Conservation (phyloP, 1,140 invertebrate species). For the Chymomyza costata region DNA sequence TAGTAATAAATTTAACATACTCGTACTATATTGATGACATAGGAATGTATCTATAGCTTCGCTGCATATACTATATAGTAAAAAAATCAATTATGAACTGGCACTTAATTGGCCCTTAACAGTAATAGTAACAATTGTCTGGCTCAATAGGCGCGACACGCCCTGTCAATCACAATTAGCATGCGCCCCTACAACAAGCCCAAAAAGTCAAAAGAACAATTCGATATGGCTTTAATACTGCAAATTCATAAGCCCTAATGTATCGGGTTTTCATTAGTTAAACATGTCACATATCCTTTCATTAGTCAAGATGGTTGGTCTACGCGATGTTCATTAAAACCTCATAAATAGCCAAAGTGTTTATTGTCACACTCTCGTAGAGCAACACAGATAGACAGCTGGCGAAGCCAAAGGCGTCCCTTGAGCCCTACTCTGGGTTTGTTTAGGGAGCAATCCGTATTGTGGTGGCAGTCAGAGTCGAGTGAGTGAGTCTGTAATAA, state of each 20-base stretch:
- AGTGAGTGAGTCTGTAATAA: slow-evolving; percentile 53
- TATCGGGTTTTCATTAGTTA: slow-evolving; percentile 26
- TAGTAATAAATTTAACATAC: too few species aligned
- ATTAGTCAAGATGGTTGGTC: slow-evolving; percentile 57
- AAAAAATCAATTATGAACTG: slow-evolving; percentile 67
- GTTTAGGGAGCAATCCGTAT: slow-evolving; percentile 28
- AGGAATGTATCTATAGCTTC: too few species aligned
- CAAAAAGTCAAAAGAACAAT: slow-evolving; percentile 25
- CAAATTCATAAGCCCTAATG: slow-evolving; percentile 69
- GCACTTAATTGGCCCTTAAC: slow-evolving; percentile 51
- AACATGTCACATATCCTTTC: slow-evolving; percentile 51
- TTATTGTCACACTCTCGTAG: slow-evolving; percentile 49
- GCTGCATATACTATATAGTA: slow-evolving; percentile 45
- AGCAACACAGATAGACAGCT: slow-evolving; percentile 33
- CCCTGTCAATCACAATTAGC: slow-evolving; percentile 69
- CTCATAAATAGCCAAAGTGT: slow-evolving; percentile 72
- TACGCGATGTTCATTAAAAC: slow-evolving; percentile 60
- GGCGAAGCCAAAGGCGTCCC: slow-evolving; percentile 48
- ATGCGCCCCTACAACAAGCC: slow-evolving; percentile 36
- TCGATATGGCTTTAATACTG: slow-evolving; percentile 65
- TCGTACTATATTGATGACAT: too few species aligned
- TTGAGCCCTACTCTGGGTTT: too few species aligned
- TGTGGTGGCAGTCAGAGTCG: not conserved
- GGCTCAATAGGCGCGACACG: slow-evolving; percentile 65
- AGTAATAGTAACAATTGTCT: slow-evolving; percentile 9